Percentiles rank a stretch among this genome's conserved stretches.
These are phyloP conservation scores for Paraescarpia echinospica DNA, from an alignment of 1,140 invertebrate species.

Conservation along the genomic window DNA sequence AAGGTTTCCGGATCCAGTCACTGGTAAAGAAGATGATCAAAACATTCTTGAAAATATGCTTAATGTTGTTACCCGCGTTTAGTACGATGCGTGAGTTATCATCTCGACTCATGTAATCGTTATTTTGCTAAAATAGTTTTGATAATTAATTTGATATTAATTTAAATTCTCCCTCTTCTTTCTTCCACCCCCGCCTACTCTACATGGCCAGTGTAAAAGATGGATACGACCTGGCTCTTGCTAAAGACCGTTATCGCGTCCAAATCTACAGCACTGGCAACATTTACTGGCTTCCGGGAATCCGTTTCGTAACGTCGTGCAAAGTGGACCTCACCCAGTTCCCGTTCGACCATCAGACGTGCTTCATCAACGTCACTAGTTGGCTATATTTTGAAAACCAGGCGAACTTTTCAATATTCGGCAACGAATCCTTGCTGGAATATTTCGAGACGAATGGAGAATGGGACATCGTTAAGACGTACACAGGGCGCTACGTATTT, in stretches of 20 bases:
- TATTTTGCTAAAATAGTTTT: too few relatives aligned
- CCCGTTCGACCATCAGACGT: constrained; percentile 8
- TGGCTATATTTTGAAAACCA: neutral
- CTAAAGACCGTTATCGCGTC: neutral
- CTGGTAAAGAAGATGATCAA: too few relatives aligned
- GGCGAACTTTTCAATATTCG: neutral
- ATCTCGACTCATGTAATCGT: too few relatives aligned
- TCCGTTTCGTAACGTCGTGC: neutral
- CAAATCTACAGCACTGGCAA: neutral
- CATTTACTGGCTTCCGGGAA: neutral
- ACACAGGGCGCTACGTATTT: neutral
- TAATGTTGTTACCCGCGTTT: too few relatives aligned
- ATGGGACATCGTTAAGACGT: neutral
- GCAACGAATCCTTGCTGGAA: neutral
- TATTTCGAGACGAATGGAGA: neutral
- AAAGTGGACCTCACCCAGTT: neutral
- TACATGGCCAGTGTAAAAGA: neutral
- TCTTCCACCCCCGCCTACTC: neutral
- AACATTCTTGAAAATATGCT: too few relatives aligned
- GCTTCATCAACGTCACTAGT: neutral
- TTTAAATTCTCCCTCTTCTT: neutral
- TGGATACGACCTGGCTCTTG: neutral
- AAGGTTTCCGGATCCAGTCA: too few relatives aligned
- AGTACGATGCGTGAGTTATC: too few relatives aligned
- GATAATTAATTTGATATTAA: too few relatives aligned